Evolutionary conservation across 2,888 invertebrate genomes (phyloP), one percentile per base, ranked within the genome.

Genomic region (Synergus umbraculus): DNA sequence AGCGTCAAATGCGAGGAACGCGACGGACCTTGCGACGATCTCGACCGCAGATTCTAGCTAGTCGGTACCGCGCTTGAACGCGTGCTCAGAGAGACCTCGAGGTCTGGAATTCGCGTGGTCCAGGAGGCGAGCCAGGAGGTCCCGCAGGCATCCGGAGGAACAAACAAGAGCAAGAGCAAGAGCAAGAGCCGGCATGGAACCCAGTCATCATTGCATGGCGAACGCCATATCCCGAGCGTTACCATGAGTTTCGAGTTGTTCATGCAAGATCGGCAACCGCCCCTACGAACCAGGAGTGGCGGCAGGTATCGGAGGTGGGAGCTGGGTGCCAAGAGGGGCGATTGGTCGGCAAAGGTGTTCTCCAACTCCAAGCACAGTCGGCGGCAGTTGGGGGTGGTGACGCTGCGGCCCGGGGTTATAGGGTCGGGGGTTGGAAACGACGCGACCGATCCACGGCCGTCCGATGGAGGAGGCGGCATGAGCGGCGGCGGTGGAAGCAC

Each of bases 391-490:
- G 78, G 80, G 83, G 82, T 78, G 81, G 83, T 83, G 83, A 82
- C 84, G 83, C 81, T 81, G 85, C 81, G 80, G 78, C 82, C 79
- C 86, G 84, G 91, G 90, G 92, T 79, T 78, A 79, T 77, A 78
- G 79, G 80, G 79, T 78, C 92, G 86, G 89, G 92, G 90, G 92
- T 90, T 85, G 88, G 87, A 89, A 80, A 89, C 88, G 87, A 78
- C 86, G 88, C 85, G 92, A 93, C 93, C 93, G 93, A 93, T 93
- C 91, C 87, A 87, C 76, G 83, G 79, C 80, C 76, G 78, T 77
- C 49, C 69, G 81, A 81, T 65, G 83, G 65, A 73, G 83, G 82
- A 77, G 85, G 85, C 81, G 83, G 84, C 83, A 29, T 29, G 22
- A 82, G 83, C 81, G 86, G 84, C 85, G 85, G 84, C 85, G 85